Evolutionary conservation across 2,797 vertebrate genomes (phyloP).

Genomic region (Cyclura pinguis): DNA sequence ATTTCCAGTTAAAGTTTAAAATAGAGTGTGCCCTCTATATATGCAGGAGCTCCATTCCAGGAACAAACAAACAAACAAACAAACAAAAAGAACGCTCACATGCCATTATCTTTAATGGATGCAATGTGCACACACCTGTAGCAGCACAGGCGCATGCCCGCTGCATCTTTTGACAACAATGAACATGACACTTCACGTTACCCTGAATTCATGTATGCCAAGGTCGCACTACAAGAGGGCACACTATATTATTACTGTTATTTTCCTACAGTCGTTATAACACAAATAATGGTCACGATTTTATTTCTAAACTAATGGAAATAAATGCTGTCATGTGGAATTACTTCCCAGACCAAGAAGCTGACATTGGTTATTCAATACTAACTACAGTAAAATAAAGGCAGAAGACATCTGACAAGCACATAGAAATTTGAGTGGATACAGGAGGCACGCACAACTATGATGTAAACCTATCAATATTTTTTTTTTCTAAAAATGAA

Average conservation of each 20-base stretch:
- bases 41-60: neutral
- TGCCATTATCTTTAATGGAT: no score
- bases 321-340: neutral
- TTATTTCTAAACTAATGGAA: neutral
- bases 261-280: neutral
- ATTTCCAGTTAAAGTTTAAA: neutral
- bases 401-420: neutral
- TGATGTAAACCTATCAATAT: neutral
- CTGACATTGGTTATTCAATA: neutral
- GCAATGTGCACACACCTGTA: no score
- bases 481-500: no score
- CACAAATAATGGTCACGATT: accelerated
- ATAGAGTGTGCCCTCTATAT: neutral
- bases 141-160: no score
- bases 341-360: neutral
- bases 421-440: neutral
- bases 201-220: no score
- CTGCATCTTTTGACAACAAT: no score
- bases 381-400: neutral
- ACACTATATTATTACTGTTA: neutral
- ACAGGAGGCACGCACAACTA: neutral
- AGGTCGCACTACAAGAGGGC: no score
- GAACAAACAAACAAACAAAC: no score
- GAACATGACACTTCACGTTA: no score
- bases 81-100: no score